Base-by-base conservation (phyloP, 2,888 invertebrate species). In the Julus scandinavius region DNA sequence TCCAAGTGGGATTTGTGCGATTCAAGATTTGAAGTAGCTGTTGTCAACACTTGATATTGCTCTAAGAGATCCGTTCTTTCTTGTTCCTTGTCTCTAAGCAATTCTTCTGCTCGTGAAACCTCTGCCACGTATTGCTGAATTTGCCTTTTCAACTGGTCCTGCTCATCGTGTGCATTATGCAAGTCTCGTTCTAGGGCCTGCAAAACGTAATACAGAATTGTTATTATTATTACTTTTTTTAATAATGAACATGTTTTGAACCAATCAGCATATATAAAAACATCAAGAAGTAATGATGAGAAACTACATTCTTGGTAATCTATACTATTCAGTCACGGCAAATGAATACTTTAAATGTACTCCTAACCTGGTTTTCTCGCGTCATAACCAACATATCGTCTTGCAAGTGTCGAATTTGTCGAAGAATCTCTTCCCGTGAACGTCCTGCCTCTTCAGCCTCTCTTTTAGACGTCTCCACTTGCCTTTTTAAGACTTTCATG, bases 1-100 rank as follows among this genome's bases (percentile, higher is more conserved):
- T 92, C 92, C 88, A 93, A 91, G 89, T 92, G 92, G 89, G 92
- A 92, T 29, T 91, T 91, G 86, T 91, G 91, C 1, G 91, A 91
- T 91, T 92, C 92, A 89, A 91, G 91, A 17, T 41, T 50, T 3
- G 45, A 49, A 11, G 88, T 84, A 15, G 88, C 50, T 1, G 11
- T 45, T 4, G 88, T 83, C 15, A 88, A 40, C 5, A 20, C 63
- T 20, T 20, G 40, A 41, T 49, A 88, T 50, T 88, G 88, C 29
- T 88, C 88, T 6, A 88, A 15, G 2, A 88, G 84, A 20, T 88
- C 88, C 17, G 80, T 50, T 84, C 88, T 80, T 84, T 88, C 88
- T 49, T 88, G 83, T 83, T 88, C 88, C 17, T 88, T 88, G 15
- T 29, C 45, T n/a, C 50, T 49, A 9, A 88, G 38, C 20, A 88